phyloP scores from a whole-genome alignment of 1,140 invertebrate species.

The Zaprionus camerounensis region DNA sequence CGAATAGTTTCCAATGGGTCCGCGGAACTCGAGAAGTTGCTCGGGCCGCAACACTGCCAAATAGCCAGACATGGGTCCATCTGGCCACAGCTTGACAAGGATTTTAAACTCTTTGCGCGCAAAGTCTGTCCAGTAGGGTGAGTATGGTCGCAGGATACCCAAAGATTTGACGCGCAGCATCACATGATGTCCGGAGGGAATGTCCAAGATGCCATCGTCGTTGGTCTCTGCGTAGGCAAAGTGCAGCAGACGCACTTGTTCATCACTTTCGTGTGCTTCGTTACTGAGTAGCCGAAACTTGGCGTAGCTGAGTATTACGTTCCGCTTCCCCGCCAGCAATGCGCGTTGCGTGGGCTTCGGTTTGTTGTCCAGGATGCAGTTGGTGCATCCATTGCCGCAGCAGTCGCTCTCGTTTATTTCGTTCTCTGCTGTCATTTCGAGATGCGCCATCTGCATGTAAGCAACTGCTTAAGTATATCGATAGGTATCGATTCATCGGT shows the following conservation, averaged over 20 bases:
- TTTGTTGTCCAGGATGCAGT: slow-evolving; percentile 76
- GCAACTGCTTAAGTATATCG: background rate
- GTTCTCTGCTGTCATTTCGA: slow-evolving; percentile 16
- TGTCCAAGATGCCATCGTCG: slow-evolving; percentile 50
- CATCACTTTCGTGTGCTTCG: slow-evolving; percentile 17
- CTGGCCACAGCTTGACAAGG: slow-evolving; percentile 65
- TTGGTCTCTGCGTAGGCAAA: slow-evolving; percentile 32
- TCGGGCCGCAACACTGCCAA: slow-evolving; percentile 33
- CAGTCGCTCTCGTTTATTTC: slow-evolving; percentile 61
- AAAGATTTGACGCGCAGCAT: slow-evolving; percentile 60
- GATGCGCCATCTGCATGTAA: slow-evolving; percentile 7
- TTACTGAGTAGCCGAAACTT: slow-evolving; percentile 55
- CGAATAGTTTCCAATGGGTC: slow-evolving; percentile 70
- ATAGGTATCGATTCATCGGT: slow-evolving; percentile 8
- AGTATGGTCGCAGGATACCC: slow-evolving; percentile 66
- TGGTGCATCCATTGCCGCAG: slow-evolving; percentile 81
- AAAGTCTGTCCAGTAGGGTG: slow-evolving; percentile 74
- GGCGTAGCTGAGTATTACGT: slow-evolving; percentile 60
- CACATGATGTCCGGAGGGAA: slow-evolving; percentile 75
- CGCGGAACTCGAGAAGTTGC: slow-evolving; percentile 72
- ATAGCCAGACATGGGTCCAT: slow-evolving; percentile 67
- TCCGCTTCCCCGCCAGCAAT: slow-evolving; percentile 57
- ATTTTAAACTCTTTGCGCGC: slow-evolving; percentile 68
- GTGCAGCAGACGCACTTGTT: slow-evolving; percentile 58
- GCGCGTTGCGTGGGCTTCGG: slow-evolving; percentile 48